Conservation (phyloP, 2,888 invertebrate species). For the Oscheius onirici region DNA sequence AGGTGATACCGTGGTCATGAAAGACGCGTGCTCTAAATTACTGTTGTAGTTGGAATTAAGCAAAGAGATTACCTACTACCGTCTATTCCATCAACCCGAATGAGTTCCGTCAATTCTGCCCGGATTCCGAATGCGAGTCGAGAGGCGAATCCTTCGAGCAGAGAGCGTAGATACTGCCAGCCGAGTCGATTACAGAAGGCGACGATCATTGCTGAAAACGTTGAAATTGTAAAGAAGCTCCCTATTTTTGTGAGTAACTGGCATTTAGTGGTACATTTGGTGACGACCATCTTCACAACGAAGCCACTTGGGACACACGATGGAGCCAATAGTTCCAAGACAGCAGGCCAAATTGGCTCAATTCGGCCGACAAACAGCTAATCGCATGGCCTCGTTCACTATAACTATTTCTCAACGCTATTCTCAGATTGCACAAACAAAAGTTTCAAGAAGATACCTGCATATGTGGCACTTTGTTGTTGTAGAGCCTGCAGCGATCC, state of each 20-base stretch:
- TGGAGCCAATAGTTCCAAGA: conserved; percentile 23
- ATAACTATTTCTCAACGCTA: background rate
- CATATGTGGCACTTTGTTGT: conserved; percentile 92
- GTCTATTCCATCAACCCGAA: conserved; percentile 78
- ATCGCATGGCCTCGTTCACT: conserved; percentile 25
- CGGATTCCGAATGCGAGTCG: conserved; percentile 87
- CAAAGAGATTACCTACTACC: conserved; percentile 40
- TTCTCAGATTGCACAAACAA: background rate
- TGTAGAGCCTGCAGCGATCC: conserved; percentile 93
- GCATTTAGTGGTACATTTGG: conserved; percentile 20
- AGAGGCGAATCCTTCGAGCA: conserved; percentile 91
- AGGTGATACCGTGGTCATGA: conserved; percentile 51
- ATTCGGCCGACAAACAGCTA: conserved; percentile 31
- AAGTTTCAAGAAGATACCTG: conserved; percentile 76
- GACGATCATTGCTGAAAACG: conserved; percentile 86
- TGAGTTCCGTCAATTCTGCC: conserved; percentile 88
- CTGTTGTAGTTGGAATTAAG: background rate
- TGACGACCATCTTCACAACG: conserved; percentile 21
- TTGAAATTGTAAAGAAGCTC: no score
- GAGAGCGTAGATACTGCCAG: conserved; percentile 88
- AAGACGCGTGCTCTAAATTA: conserved; percentile 54
- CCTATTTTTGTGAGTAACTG: conserved; percentile 7
- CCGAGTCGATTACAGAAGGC: conserved; percentile 92
- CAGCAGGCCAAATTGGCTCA: conserved; percentile 21
- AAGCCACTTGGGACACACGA: conserved; percentile 28